phyloP scores from a whole-genome alignment of 2,113 vertebrate genomes.

The Hippocampus barbouri region DNA sequence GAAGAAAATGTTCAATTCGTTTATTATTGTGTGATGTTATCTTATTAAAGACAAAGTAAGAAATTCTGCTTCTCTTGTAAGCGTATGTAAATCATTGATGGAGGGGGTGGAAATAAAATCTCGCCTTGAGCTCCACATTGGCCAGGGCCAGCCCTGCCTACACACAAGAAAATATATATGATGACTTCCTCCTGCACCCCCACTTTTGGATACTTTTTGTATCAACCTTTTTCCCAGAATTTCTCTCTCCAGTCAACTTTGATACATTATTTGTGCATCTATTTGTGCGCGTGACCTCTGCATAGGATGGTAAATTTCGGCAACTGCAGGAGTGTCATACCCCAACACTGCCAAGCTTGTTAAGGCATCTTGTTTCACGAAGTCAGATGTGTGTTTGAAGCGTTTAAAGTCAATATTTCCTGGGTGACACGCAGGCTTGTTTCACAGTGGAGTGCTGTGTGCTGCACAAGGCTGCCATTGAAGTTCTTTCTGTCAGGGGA shows the following conservation, averaged over 20 bases:
- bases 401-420: constrained; percentile 64
- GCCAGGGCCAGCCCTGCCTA: background rate
- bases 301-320: constrained; percentile 35
- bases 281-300: constrained; percentile 18
- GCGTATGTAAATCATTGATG: too few species aligned
- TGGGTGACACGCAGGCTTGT: constrained; percentile 19
- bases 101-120: too few species aligned
- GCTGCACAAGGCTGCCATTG: constrained; percentile 54
- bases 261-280: constrained; percentile 10
- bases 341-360: constrained; percentile 51
- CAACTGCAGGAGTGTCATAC: constrained; percentile 19
- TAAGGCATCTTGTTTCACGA: constrained; percentile 12
- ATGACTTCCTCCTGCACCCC: background rate
- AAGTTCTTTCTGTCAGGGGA: constrained; percentile 12
- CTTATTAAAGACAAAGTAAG: too few species aligned
- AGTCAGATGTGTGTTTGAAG: constrained; percentile 46
- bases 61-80: too few species aligned
- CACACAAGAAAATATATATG: constrained; percentile 25
- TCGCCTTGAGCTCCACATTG: too few species aligned
- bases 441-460: constrained; percentile 50
- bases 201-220: background rate
- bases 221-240: background rate
- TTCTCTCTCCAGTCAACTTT: background rate
- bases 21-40: too few species aligned
- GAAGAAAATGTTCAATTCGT: too few species aligned